phyloP scores from a whole-genome alignment of 2,113 vertebrate genomes.

The Gymnobelideus leadbeateri region DNA sequence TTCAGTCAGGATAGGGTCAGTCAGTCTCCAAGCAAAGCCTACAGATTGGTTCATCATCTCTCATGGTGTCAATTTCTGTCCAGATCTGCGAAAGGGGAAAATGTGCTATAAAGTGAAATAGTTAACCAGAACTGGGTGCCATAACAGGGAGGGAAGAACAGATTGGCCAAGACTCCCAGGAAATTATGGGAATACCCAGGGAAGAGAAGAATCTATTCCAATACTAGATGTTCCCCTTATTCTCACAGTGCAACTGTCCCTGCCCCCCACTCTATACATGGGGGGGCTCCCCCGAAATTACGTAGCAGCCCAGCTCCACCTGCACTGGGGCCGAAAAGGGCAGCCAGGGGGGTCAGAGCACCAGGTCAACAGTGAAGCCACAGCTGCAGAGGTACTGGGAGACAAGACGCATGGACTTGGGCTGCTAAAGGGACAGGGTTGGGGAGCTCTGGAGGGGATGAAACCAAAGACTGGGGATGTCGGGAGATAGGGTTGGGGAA shows the following conservation, averaged over 20 bases:
- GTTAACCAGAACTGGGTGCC: not conserved
- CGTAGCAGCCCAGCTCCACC: constrained; percentile 91
- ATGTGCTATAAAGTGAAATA: not conserved
- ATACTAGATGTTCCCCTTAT: constrained; percentile 23
- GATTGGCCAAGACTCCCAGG: not conserved
- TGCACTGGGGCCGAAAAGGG: constrained; percentile 91
- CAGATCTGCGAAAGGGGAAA: not conserved
- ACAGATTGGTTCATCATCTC: not conserved
- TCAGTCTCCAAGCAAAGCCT: not conserved
- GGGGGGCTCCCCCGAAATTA: constrained; percentile 88
- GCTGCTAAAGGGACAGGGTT: not conserved
- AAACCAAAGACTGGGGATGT: not conserved
- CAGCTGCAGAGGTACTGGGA: constrained; percentile 89
- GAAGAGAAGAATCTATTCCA: not conserved
- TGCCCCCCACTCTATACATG: constrained; percentile 88
- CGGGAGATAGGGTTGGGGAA: not conserved
- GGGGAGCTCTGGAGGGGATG: not conserved
- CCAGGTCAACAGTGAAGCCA: constrained; percentile 86
- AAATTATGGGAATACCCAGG: not conserved
- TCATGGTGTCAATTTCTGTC: not conserved
- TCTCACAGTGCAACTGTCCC: constrained; percentile 85
- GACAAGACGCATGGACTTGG: no score
- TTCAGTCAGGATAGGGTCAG: not conserved
- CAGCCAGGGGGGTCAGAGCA: constrained; percentile 89
- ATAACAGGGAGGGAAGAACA: not conserved